These are phyloP conservation scores for Silurus glanis DNA, from an alignment of 2,113 vertebrate genomes.

Conservation along the genomic window DNA sequence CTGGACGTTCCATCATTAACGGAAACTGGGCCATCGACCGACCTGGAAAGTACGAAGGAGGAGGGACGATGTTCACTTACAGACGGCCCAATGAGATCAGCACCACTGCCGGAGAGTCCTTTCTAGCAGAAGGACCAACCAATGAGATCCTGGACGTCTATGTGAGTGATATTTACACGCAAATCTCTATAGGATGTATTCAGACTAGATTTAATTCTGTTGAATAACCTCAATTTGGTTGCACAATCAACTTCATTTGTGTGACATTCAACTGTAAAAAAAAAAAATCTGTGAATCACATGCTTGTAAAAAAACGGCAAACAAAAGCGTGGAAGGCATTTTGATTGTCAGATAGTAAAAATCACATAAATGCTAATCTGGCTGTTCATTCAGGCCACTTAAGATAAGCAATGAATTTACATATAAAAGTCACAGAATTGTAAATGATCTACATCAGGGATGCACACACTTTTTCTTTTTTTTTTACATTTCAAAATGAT, in stretches of 20 bases:
- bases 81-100: conserved; percentile 94
- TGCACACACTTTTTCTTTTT: too few relatives aligned
- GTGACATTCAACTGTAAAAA: too few relatives aligned
- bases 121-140: conserved; percentile 91
- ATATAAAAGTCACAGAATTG: too few relatives aligned
- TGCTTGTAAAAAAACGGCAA: too few relatives aligned
- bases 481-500: too few relatives aligned
- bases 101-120: conserved; percentile 89
- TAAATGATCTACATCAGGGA: too few relatives aligned
- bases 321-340: too few relatives aligned
- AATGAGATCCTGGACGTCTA: conserved; percentile 93
- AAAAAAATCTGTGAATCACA: too few relatives aligned
- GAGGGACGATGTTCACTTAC: conserved; percentile 93
- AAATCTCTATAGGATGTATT: background rate
- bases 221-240: background rate
- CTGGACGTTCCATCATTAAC: conserved; percentile 90
- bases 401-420: too few relatives aligned
- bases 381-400: too few relatives aligned
- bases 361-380: too few relatives aligned
- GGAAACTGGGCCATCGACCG: conserved; percentile 97
- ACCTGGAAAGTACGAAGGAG: conserved; percentile 90
- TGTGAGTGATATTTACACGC: conserved; percentile 73
- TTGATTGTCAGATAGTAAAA: too few relatives aligned
- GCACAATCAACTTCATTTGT: background rate
- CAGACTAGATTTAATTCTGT: background rate